phyloP scores from a whole-genome alignment of 2,113 vertebrate species.

The Mus musculus region GRCm39 chr2:34438001-34438500 shows the following conservation, averaged over 20 bases:
- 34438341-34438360: slow-evolving; percentile 43
- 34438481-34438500: background rate
- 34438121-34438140: no score
- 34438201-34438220: no score
- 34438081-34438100: no score
- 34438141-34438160: no score
- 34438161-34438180: no score
- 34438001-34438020: slow-evolving; percentile 2
- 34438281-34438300: background rate
- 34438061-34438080: background rate
- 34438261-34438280: no score
- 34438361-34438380: slow-evolving; percentile 53
- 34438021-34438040: background rate
- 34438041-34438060: background rate
- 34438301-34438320: background rate
- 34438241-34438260: no score
- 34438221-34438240: no score
- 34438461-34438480: background rate
- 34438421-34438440: background rate
- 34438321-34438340: slow-evolving; percentile 33
- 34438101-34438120: no score
- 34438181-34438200: no score
- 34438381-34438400: background rate
- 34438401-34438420: background rate
- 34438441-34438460: background rate